Evolutionary conservation across 2,888 invertebrate genomes (phyloP), one percentile per base, ranked within the genome.

Genomic region (Catocala sponsa): DNA sequence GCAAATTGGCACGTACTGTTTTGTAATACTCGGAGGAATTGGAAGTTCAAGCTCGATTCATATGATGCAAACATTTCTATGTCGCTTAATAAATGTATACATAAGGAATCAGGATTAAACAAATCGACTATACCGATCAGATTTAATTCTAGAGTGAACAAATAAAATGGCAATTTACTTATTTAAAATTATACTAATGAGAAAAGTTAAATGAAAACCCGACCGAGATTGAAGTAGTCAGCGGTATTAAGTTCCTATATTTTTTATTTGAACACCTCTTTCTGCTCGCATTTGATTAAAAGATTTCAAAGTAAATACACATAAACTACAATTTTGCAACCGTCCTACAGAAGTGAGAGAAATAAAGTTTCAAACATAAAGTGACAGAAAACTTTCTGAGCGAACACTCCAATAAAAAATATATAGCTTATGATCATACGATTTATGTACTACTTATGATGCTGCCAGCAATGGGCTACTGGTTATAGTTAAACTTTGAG

Each of bases 191-290:
- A 68, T 44, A 55, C 50, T 58, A 60, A 67, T 63, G 57, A 59
- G 58, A 56, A 68, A 65, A 72, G 56, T 74, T 70, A 49, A 57
- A 68, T 63, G 55, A 63, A 62, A 65, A 62, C 12, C 10, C 7
- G 11, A 44, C 53, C 43, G 33, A 53, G 43, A 58, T 59, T 64
- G 47, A 65, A 60, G 38, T 56, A 65, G 53, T 64, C 59, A 7
- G 32, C 6, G 32, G 50, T n/a, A 48, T 61, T 54, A 62, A 42
- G 13, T 51, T 54, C 42, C 11, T 42, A 50, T n/a, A 51, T 60
- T 53, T 59, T 65, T 51, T 48, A 63, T 62, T 49, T 15, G 47
- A 60, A 63, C 48, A 65, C 41, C 53, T n/a, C 32, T 44, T 60
- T 60, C 33, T 25, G 50, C 46, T 59, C n/a, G 11, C 15, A 42